Evolutionary conservation across 2,797 vertebrate species (phyloP).

Genomic region (Urophycis tenuis): DNA sequence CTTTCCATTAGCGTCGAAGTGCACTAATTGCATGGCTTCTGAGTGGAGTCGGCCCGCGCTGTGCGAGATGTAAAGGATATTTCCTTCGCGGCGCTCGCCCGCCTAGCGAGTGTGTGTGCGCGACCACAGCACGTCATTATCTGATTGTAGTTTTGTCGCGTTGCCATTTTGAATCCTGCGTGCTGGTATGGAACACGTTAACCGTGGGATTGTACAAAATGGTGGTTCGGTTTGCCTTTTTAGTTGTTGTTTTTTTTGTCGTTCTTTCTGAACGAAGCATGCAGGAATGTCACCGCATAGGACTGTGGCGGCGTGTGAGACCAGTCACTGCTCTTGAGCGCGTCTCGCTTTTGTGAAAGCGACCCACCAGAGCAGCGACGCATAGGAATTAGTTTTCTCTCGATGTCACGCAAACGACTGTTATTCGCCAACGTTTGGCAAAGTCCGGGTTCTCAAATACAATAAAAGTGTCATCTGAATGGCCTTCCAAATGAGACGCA

Average conservation of each 20-base stretch:
- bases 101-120: no score
- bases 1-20: conserved; percentile 27
- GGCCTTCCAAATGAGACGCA: neutral
- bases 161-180: conserved; percentile 14
- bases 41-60: conserved; percentile 20
- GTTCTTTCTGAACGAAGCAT: no score
- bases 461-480: neutral
- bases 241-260: neutral
- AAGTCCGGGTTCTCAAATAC: neutral
- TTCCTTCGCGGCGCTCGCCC: conserved; percentile 12
- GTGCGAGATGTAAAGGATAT: conserved; percentile 23
- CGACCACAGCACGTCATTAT: conserved; percentile 34
- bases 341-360: neutral
- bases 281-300: conserved; percentile 31
- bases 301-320: neutral
- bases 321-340: neutral
- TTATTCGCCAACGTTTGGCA: neutral
- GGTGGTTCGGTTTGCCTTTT: neutral
- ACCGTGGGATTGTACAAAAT: conserved; percentile 47
- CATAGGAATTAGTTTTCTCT: neutral
- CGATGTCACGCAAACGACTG: neutral
- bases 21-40: conserved; percentile 35
- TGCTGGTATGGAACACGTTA: conserved; percentile 36
- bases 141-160: conserved; percentile 47
- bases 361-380: neutral